Evolutionary conservation across 2,797 vertebrate species (phyloP).

Genomic region (Gastrophryne carolinensis): DNA sequence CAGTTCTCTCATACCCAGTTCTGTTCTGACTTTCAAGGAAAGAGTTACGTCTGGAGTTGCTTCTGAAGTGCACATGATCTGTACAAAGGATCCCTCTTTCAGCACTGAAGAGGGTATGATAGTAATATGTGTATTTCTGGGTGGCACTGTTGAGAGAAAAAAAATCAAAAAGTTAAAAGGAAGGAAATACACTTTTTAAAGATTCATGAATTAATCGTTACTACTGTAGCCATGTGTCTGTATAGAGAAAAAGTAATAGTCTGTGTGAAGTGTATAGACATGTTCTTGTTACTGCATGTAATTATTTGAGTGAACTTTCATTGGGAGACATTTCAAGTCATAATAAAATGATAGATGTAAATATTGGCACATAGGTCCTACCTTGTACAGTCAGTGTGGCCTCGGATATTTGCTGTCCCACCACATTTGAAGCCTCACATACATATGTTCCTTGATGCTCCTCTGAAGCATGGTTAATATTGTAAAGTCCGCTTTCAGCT

Average conservation of each 20-base stretch:
- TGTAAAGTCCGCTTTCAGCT: constrained; percentile 55
- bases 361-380: constrained; percentile 31
- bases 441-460: constrained; percentile 68
- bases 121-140: constrained; percentile 62
- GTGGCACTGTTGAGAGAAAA: constrained; percentile 55
- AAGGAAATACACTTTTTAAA: too few species aligned
- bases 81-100: constrained; percentile 70
- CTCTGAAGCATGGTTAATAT: constrained; percentile 53
- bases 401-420: constrained; percentile 63
- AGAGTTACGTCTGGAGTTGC: constrained; percentile 61
- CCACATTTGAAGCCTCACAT: constrained; percentile 69
- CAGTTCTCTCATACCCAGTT: constrained; percentile 58
- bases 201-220: too few species aligned
- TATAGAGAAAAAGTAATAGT: too few species aligned
- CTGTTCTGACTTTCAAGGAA: constrained; percentile 61
- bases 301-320: too few species aligned
- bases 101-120: constrained; percentile 64
- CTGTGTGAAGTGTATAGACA: too few species aligned
- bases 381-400: constrained; percentile 66
- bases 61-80: constrained; percentile 64
- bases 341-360: background rate
- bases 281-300: too few species aligned
- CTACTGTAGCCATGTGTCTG: too few species aligned
- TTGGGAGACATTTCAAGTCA: background rate
- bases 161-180: background rate